These are phyloP conservation scores for Chinchilla lanigera DNA, from an alignment of 2,113 vertebrate species.

Conservation along the genomic window DNA sequence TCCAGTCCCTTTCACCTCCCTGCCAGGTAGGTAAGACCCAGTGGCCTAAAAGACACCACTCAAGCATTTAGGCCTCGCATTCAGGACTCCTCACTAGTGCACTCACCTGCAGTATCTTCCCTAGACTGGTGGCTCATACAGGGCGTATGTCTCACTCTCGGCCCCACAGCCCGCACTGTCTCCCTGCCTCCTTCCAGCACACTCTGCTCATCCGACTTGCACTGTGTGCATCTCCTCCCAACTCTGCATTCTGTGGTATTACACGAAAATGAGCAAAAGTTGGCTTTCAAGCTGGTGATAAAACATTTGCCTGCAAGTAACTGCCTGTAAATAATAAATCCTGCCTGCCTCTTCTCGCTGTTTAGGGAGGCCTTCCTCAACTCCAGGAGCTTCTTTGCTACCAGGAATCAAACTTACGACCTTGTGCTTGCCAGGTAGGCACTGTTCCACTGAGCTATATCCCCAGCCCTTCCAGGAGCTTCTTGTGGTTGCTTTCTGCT, in stretches of 20 bases:
- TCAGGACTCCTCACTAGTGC: neutral
- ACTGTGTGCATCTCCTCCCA: neutral
- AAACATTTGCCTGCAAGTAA: neutral
- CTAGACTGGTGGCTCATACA: accelerated
- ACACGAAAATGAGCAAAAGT: neutral
- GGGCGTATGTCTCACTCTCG: neutral
- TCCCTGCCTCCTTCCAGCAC: neutral
- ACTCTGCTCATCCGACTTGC: neutral
- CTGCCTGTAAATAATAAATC: neutral
- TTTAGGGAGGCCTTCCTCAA: neutral
- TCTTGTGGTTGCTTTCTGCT: neutral
- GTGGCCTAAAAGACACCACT: neutral
- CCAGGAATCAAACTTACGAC: no score
- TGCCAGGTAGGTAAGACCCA: neutral
- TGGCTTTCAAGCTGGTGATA: neutral
- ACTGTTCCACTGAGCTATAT: no score
- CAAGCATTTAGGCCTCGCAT: neutral
- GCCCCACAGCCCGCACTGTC: neutral
- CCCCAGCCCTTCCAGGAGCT: neutral
- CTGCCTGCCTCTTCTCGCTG: neutral
- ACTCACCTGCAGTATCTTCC: neutral
- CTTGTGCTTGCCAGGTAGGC: no score
- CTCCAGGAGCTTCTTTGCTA: neutral
- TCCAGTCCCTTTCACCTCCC: neutral
- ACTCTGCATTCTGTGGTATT: neutral